Percentiles rank a stretch among this genome's conserved stretches.
Evolutionary conservation across 1,140 invertebrate species (phyloP).

Genomic region (Dendrolimus kikuchii): DNA sequence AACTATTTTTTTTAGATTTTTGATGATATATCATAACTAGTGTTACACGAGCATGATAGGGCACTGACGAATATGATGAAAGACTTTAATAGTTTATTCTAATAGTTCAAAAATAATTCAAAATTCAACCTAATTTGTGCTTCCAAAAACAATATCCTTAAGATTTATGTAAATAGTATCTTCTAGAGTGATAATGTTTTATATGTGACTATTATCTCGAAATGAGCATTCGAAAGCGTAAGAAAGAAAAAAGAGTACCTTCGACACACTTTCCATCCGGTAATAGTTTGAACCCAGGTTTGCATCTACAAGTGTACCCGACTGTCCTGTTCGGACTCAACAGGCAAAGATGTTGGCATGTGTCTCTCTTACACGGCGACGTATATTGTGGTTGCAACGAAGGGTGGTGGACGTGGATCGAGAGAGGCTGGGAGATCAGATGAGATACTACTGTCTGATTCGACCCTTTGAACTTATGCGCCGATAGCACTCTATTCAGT

Average conservation of each 20-base stretch:
- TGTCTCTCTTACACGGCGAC: constrained; percentile 87
- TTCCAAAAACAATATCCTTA: constrained; percentile 6
- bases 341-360: constrained; percentile 94
- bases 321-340: constrained; percentile 79
- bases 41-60: neutral
- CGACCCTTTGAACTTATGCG: constrained; percentile 91
- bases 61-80: too few species aligned
- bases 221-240: too few species aligned
- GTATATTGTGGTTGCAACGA: constrained; percentile 89
- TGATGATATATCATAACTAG: neutral
- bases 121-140: constrained; percentile 1
- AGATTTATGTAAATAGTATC: constrained; percentile 3
- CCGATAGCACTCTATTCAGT: constrained; percentile 88
- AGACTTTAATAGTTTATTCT: too few species aligned
- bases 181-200: too few species aligned
- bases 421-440: constrained; percentile 93
- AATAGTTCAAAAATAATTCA: too few species aligned
- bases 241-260: constrained; percentile 34
- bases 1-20: too few species aligned
- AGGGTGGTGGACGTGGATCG: constrained; percentile 95
- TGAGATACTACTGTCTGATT: constrained; percentile 96
- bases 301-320: constrained; percentile 93
- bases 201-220: too few species aligned
- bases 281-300: constrained; percentile 85
- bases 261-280: constrained; percentile 84